Conservation (phyloP, 2,888 invertebrate genomes). For the Spodoptera picta region DNA sequence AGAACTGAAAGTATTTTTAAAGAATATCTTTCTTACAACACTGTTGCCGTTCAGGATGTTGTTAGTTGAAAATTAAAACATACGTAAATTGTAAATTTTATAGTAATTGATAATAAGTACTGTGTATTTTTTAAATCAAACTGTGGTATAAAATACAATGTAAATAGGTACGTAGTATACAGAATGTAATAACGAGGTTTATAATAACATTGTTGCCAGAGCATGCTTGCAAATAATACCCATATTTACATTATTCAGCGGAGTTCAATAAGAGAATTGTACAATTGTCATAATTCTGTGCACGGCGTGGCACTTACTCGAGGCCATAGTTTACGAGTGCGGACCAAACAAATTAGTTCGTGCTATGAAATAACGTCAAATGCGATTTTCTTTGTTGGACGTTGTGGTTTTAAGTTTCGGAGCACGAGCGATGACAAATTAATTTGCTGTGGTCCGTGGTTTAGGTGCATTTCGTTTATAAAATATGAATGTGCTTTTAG, state of each 20-base stretch:
- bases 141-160: no score
- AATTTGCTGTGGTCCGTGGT: slow-evolving; percentile 34
- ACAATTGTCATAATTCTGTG: slow-evolving; percentile 48
- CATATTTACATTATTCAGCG: slow-evolving; percentile 10
- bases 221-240: background rate
- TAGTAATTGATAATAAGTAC: no score
- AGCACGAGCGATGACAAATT: slow-evolving; percentile 26
- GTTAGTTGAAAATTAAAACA: no score
- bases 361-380: slow-evolving; percentile 49
- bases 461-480: slow-evolving; percentile 22
- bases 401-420: slow-evolving; percentile 33
- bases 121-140: no score
- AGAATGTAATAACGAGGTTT: no score
- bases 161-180: no score
- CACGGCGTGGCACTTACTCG: slow-evolving; percentile 19
- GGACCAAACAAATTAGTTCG: slow-evolving; percentile 52
- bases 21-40: no score
- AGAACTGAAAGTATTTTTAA: background rate
- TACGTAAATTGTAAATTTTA: no score
- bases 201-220: no score
- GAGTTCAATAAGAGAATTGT: slow-evolving; percentile 41
- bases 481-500: slow-evolving; percentile 12
- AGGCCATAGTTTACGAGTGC: slow-evolving; percentile 33
- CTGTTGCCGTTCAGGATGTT: no score
- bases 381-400: slow-evolving; percentile 40